A percentile compares a stretch with the other conserved stretches of the same genome.
Evolutionary conservation across 2,888 invertebrate genomes (phyloP).

Genomic region (Lasioglossum figueresi): DNA sequence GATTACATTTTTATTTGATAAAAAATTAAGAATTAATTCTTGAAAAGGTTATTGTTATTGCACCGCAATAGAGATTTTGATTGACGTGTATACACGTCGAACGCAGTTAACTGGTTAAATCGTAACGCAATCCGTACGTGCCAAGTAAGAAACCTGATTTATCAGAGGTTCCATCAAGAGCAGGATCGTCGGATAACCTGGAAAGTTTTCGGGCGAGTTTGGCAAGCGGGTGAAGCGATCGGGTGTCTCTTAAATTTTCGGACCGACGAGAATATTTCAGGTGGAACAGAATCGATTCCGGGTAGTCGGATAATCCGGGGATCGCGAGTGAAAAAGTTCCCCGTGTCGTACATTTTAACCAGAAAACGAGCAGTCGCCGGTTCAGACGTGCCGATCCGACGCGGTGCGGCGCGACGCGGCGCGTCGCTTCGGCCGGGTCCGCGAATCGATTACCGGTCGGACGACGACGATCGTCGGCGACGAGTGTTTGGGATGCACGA

Average conservation of each 20-base stretch:
- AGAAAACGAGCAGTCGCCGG: constrained; percentile 5
- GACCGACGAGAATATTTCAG: neutral
- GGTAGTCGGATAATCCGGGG: neutral
- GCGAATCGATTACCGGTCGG: constrained; percentile 55
- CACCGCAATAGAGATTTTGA: too few relatives aligned
- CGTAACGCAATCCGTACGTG: neutral
- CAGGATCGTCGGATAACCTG: neutral
- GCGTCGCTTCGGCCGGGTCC: neutral
- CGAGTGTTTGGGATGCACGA: constrained; percentile 71
- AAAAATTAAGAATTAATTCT: too few relatives aligned
- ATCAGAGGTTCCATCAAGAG: neutral
- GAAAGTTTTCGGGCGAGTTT: neutral
- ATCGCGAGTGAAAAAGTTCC: constrained; percentile 8
- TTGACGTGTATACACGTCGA: too few relatives aligned
- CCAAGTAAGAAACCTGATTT: neutral
- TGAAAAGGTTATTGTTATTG: too few relatives aligned
- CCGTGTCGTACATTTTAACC: constrained; percentile 11
- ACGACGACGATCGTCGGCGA: constrained; percentile 49
- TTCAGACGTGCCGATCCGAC: neutral
- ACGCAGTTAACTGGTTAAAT: too few relatives aligned
- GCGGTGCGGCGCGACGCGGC: neutral
- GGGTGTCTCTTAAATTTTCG: neutral
- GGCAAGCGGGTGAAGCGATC: neutral
- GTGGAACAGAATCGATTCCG: constrained; percentile 2
- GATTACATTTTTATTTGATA: too few relatives aligned